Evolutionary conservation across 1,140 invertebrate species (phyloP), one percentile per base, ranked within the genome.

Genomic region (Armadillidium nasatum): DNA sequence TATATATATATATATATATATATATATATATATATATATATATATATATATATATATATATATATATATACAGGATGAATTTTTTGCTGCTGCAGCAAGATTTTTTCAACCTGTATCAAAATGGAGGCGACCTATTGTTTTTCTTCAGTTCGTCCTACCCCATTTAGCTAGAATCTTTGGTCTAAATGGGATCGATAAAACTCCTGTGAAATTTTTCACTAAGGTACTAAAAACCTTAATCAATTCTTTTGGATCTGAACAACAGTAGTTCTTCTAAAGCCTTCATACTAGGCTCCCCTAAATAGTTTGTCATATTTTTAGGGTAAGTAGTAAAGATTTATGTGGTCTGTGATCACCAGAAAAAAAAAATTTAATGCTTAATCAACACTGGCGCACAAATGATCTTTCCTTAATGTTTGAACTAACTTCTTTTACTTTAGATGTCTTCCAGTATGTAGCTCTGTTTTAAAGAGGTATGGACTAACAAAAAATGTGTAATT

Each of bases 131-230:
- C 80, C 80, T 3, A 54, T 81, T 44, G 46, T 81, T 15, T 81
- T 78, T 73, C 72, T 95, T 21, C 80, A 81, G 76, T 79, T 78
- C 69, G 67, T 76, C 10, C 68, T 71, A 46, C 81, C 81, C 3
- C 80, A 81, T 13, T 71, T 82, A 43, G 76, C 78, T 4, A 75
- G 71, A n/a, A 22, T 67, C 7, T 70, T 81, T 15, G 73, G 76
- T 21, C 73, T 82, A 10, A 75, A 75, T 67, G 72, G 76, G 13
- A 69, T 82, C 45, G 80, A 81, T 54, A 54, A 71, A 21, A 76
- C 75, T 10, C 75, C 77, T 3, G 78, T 81, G n/a, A 72, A 80
- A 79, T 85, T 81, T 78, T 85, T 81, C 81, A 82, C 72, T 75
- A 83, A 79, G 79, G 86, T 75, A 72, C 22, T 44, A 15, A 71